phyloP scores from a whole-genome alignment of 2,888 invertebrate genomes.

The Leucozona laternaria region DNA sequence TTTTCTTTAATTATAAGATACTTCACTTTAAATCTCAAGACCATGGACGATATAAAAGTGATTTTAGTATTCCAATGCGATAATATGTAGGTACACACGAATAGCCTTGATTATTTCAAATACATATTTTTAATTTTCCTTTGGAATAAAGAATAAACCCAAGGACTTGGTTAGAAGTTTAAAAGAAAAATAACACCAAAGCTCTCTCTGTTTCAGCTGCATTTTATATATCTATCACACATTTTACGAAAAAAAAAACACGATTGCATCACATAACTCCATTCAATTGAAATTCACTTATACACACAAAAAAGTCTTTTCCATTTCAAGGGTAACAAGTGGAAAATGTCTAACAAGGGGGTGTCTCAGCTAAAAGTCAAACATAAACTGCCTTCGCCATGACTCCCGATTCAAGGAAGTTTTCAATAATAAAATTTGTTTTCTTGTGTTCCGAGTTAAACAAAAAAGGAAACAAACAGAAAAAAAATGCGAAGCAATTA shows the following conservation, averaged over 20 bases:
- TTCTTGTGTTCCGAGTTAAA: slow-evolving; percentile 2
- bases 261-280: slow-evolving; percentile 65
- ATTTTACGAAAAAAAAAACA: slow-evolving; percentile 11
- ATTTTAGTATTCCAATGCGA: slow-evolving; percentile 33
- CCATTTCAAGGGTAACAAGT: slow-evolving; percentile 70
- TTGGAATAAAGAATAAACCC: slow-evolving; percentile 6
- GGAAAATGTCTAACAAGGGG: slow-evolving; percentile 24
- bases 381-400: slow-evolving; percentile 28
- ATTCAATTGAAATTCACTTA: slow-evolving; percentile 38
- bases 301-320: slow-evolving; percentile 38
- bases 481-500: slow-evolving; percentile 38
- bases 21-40: slow-evolving; percentile 14
- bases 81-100: slow-evolving; percentile 22
- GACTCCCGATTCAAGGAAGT: slow-evolving; percentile 31
- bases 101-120: slow-evolving; percentile 41
- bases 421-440: slow-evolving; percentile 33
- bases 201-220: background rate
- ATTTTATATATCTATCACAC: background rate
- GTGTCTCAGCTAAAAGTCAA: slow-evolving; percentile 37
- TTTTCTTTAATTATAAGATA: slow-evolving; percentile 39
- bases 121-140: slow-evolving; percentile 38
- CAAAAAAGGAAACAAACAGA: background rate
- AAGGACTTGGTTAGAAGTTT: slow-evolving; percentile 33
- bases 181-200: slow-evolving; percentile 13
- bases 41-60: slow-evolving; percentile 17